Base-by-base conservation (phyloP, 2,797 vertebrate genomes). In the Silurus aristotelis region DNA sequence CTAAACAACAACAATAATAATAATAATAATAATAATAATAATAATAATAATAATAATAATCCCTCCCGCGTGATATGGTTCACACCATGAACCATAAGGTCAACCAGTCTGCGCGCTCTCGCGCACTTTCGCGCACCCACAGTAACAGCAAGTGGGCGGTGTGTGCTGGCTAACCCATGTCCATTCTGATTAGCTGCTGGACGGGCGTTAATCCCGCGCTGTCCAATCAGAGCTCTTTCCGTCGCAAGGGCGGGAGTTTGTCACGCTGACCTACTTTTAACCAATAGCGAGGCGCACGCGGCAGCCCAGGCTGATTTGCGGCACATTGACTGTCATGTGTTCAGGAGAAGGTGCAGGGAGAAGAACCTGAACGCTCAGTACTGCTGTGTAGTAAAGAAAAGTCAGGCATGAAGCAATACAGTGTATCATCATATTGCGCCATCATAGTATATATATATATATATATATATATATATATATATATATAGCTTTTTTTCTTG, bases 241-340 rank as follows among this genome's bases (percentile, higher is more conserved):
- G 52, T 38, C 63, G 22, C 6, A 13, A 6, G 22, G 15, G 71
- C 84, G 85, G 14, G 86, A 56, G 9, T 64, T 67, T 17, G 27
- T 63, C 27, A 88, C 10, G 22, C 90, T 95, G 95, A 95, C 94
- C 95, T 94, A 96, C 90, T 94, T 96, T 95, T 87, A 90, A 83
- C 94, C 92, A 94, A 94, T 95, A 83, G 91, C 83, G 89, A 90
- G 64, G 84, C 87, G 85, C 90, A 48, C 85, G 52, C 91, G 85
- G 90, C 87, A 89, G 85, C 68, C 90, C 85, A 56, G 86, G n/a
- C 83, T 83, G 83, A 80, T 58, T 48, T 80, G 78, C 86, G 86
- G 92, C 92, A 92, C 92, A 93, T 91, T 93, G 92, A 92, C 90
- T 88, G 89, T 87, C 90, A 92, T 87, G 92, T 93, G 92, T 89